Percentiles rank a stretch among this genome's conserved stretches.
These are phyloP conservation scores for Anas platyrhynchos DNA, from an alignment of 2,113 vertebrate genomes.

Conservation along the genomic window DNA sequence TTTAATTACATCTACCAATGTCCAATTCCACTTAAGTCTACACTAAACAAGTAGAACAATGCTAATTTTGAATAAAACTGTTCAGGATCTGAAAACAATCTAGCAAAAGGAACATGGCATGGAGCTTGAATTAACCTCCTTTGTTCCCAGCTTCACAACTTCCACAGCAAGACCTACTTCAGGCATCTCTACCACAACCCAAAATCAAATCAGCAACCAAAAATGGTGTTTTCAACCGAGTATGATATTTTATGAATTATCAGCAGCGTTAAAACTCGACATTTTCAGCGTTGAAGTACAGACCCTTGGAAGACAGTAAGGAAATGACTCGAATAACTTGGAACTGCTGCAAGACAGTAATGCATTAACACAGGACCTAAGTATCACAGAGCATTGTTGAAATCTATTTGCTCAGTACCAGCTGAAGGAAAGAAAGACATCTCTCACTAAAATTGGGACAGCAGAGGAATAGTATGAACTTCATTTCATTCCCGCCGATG, in stretches of 20 bases:
- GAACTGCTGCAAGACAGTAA: rapidly evolving
- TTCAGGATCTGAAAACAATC: background rate
- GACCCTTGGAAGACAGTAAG: background rate
- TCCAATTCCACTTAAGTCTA: background rate
- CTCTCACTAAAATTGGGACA: background rate
- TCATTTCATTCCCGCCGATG: background rate
- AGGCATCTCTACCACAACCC: background rate
- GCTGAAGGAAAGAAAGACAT: background rate
- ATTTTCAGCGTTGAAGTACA: background rate
- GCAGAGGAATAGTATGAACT: background rate
- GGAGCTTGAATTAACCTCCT: background rate
- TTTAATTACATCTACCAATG: background rate
- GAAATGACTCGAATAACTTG: no score
- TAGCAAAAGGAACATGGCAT: background rate
- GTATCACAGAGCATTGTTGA: background rate
- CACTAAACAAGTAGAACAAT: background rate
- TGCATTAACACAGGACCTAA: background rate
- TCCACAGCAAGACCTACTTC: background rate
- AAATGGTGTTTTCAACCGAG: background rate
- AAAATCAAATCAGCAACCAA: background rate
- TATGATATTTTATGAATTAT: background rate
- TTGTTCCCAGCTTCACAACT: background rate
- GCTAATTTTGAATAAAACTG: background rate
- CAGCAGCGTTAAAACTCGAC: background rate
- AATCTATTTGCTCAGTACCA: background rate